A percentile compares a stretch with the other conserved stretches of the same genome.
These are phyloP conservation scores for Drosophila mimica DNA, from an alignment of 2,888 invertebrate species.

Conservation along the genomic window DNA sequence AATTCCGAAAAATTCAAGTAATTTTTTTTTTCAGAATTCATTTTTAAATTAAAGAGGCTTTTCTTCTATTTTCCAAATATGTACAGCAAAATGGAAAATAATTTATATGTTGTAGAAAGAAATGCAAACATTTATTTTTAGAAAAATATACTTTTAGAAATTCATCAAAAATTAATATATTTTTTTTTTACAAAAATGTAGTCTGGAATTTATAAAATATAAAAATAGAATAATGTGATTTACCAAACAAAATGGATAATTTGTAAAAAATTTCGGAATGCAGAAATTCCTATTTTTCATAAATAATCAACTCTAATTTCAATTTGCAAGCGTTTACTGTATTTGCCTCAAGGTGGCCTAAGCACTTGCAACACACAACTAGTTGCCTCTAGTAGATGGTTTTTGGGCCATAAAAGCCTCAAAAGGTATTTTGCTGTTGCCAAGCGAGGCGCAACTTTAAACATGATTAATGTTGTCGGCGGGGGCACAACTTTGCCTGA, in stretches of 20 bases:
- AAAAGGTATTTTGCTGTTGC: slow-evolving; percentile 30
- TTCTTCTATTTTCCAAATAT: neutral
- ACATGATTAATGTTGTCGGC: slow-evolving; percentile 65
- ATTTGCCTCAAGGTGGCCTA: slow-evolving; percentile 22
- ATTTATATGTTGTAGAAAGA: neutral
- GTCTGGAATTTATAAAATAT: neutral
- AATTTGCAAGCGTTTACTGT: neutral
- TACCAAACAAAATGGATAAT: neutral
- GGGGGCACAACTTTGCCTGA: slow-evolving; percentile 29
- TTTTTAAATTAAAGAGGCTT: neutral
- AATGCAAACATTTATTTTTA: neutral
- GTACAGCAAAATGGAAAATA: neutral
- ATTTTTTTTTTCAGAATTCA: neutral
- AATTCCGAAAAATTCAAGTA: neutral
- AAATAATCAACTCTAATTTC: neutral
- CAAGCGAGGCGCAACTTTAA: slow-evolving; percentile 53
- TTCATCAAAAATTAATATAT: too few relatives aligned
- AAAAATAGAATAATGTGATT: neutral
- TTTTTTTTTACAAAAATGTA: neutral
- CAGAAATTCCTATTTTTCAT: neutral
- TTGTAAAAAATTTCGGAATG: neutral
- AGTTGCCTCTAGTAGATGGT: slow-evolving; percentile 65
- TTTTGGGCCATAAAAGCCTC: slow-evolving; percentile 33
- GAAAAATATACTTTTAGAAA: neutral
- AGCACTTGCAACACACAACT: slow-evolving; percentile 35